Evolutionary conservation across 1,140 invertebrate species (phyloP).

Genomic region (Archegozetes longisetosus): DNA sequence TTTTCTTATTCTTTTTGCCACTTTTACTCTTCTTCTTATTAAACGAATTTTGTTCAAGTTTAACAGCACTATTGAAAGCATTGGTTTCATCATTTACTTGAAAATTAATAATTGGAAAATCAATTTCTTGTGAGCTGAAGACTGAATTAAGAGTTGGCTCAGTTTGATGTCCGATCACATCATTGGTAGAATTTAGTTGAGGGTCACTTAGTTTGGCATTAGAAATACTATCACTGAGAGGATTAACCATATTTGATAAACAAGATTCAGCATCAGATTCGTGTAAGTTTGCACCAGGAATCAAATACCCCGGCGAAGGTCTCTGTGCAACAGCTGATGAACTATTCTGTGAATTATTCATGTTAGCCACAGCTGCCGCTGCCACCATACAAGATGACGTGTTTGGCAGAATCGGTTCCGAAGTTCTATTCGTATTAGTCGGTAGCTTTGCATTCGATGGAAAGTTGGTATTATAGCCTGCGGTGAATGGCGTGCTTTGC

Average conservation of each 20-base stretch:
- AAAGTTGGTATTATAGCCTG: conserved; percentile 7
- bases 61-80: not conserved
- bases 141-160: not conserved
- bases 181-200: not conserved
- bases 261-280: not conserved
- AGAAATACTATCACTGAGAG: not conserved
- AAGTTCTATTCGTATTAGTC: not conserved
- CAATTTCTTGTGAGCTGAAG: not conserved
- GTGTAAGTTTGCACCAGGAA: too few species aligned
- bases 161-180: not conserved
- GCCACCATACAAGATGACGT: conserved; percentile 12
- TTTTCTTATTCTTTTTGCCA: not conserved
- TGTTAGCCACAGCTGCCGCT: not conserved
- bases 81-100: not conserved
- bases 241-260: not conserved
- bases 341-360: not conserved
- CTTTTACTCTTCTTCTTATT: not conserved
- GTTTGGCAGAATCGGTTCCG: not conserved
- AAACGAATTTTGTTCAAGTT: not conserved
- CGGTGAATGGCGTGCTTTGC: conserved; percentile 1
- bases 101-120: conserved; percentile 2
- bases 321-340: not conserved
- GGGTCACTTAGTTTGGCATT: not conserved
- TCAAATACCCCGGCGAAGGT: not conserved
- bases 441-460: conserved; percentile 1